Base-by-base conservation (phyloP, 2,113 vertebrate genomes). In the Scartelaos histophorus region DNA sequence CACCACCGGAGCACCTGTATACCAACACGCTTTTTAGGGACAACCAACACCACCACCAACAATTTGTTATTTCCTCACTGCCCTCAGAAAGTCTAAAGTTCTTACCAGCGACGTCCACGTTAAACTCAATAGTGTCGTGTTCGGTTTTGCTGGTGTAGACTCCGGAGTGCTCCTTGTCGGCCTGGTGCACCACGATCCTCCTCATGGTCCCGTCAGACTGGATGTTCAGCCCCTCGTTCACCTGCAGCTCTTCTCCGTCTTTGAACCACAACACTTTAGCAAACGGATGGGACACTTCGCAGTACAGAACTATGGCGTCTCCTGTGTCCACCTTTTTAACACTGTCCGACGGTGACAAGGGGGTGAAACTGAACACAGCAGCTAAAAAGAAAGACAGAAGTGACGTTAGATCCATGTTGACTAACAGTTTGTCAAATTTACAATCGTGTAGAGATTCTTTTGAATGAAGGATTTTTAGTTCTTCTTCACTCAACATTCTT, bases 121-220 rank as follows among this genome's bases (percentile, higher is more conserved):
- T 90, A 79, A 94, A 95, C 64, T 77, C 86, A 35, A 93, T 74
- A 43, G 69, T 76, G 22, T 95, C 92, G 29, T 83, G 88, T 10
- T 71, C 78, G 2, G 89, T 89, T 74, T 93, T 69, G 69, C 94
- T 95, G 9, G 86, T 88, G 65, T 95, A 95, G 70, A 90, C 77
- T 34, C 94, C 94, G 57, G 92, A 86, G 78, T 93, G 82, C 43
- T 81, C 84, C 4, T 54, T 80, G 13, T 92, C 87, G n/a, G 93
- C 88, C 5, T 90, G 87, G 0, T 90, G 92, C 73, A 94, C 92
- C 60, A 94, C 88, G 0, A 93, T 85, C 80, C 92, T 93, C 69
- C 93, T 89, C 89, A 93, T 93, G 25, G 88, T 92, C 16, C 92
- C 92, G 11, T 93, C 91, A 17, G 93, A 92, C 66, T 94, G 93